Base-by-base conservation (phyloP, 1,140 invertebrate genomes). In the Drosophila trapezifrons region DNA sequence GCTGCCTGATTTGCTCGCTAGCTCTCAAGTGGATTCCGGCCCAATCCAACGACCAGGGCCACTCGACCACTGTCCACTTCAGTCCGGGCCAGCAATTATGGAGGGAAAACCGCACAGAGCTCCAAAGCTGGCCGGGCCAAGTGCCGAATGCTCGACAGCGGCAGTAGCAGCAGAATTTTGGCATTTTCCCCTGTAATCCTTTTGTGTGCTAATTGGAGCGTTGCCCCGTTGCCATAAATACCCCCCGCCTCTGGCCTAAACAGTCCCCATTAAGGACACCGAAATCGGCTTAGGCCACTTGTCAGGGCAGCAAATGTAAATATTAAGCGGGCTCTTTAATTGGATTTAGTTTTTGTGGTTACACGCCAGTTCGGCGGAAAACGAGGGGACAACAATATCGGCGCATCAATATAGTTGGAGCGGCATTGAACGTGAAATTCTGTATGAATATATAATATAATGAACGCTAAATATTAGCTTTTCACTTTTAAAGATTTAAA, bases 171-270 rank as follows among this genome's bases (percentile, higher is more conserved):
- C 74, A 69, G 67, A 73, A 81, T 78, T 85, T 86, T 69, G 76
- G 65, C 56, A 86, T 86, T 86, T 74, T 73, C 49, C 52, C 37
- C 65, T 49, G 52, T 86, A 86, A 86, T 87, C 82, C 82, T 79
- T 86, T 86, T 86, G 79, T 83, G 82, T 87, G 82, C 79, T 86
- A 86, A 86, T 86, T 86, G 82, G 83, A 87, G 79, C 83, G 76
- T 85, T 86, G 63, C 63, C 78, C 67, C 63, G 18, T 22, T 54
- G 58, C 70, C 79, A 78, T 82, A 85, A 86, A 78, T 76, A 75
- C 69, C 43, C 57, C 51, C 10, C 12, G 69, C 69, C 66, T 74
- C 76, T 80, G 76, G 69, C 56, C 59, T 71, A 86, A 86, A 81
- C 81, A 79, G 74, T 54, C 43, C 67, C 59, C 67, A 69, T 57